phyloP scores from a whole-genome alignment of 2,797 vertebrate genomes.

The Melanogrammus aeglefinus region DNA sequence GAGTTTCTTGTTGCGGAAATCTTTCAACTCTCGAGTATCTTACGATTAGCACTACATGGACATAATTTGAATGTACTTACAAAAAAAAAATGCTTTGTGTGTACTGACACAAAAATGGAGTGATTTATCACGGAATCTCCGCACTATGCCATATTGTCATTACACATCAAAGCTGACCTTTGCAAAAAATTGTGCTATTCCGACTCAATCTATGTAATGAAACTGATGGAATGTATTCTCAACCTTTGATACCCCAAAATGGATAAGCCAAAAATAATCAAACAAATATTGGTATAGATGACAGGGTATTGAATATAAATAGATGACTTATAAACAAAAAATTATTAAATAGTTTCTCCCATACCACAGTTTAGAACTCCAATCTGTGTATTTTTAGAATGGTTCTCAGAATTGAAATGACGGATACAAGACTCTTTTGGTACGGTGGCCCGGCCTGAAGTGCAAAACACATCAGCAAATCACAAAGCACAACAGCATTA shows the following conservation, averaged over 20 bases:
- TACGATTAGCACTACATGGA: not conserved
- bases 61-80: not conserved
- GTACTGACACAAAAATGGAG: not conserved
- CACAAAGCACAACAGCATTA: too few species aligned
- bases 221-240: not conserved
- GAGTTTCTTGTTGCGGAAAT: not conserved
- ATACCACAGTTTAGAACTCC: not conserved
- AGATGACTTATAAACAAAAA: too few species aligned
- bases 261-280: too few species aligned
- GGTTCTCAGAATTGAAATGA: too few species aligned
- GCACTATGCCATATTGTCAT: not conserved
- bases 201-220: not conserved
- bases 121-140: not conserved
- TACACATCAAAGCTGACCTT: not conserved
- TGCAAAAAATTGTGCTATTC: not conserved
- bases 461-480: too few species aligned
- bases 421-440: too few species aligned
- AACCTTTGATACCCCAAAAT: too few species aligned
- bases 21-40: not conserved
- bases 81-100: not conserved
- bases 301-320: too few species aligned
- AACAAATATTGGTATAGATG: too few species aligned
- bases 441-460: too few species aligned
- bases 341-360: too few species aligned
- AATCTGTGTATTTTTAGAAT: not conserved